Conservation (phyloP, 2,797 vertebrate genomes). For the Betta splendens region DNA sequence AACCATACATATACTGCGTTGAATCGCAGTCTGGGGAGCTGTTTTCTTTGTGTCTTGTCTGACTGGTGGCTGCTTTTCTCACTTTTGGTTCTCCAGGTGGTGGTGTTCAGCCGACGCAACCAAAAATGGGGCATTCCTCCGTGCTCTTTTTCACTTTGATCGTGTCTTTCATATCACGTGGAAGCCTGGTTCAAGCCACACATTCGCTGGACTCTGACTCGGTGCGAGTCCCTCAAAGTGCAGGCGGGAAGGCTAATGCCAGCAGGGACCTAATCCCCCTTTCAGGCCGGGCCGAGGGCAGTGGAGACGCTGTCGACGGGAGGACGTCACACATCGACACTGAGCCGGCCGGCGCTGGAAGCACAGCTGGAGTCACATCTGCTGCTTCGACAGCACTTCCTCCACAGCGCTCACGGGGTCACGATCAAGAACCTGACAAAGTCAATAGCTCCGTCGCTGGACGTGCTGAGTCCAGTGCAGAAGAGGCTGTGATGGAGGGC, state of each 20-base stretch:
- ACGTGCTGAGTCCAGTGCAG: constrained; percentile 23
- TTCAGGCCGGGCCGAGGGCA: constrained; percentile 40
- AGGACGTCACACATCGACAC: constrained; percentile 10
- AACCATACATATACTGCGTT: too few relatives aligned
- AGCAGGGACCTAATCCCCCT: constrained; percentile 5
- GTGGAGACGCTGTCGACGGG: constrained; percentile 26
- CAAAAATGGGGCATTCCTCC: constrained; percentile 51
- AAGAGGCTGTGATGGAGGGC: constrained; percentile 22
- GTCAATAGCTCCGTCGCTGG: constrained; percentile 36
- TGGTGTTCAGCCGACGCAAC: neutral
- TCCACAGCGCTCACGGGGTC: constrained; percentile 15
- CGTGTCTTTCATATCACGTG: constrained; percentile 42
- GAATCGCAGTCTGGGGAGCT: neutral
- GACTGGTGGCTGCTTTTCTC: neutral
- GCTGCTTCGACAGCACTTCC: constrained; percentile 20
- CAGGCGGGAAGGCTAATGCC: constrained; percentile 1
- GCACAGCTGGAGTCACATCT: constrained; percentile 28
- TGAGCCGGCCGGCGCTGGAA: constrained; percentile 3
- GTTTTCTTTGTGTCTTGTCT: neutral
- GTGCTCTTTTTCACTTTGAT: constrained; percentile 39
- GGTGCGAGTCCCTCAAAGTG: neutral
- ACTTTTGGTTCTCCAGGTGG: constrained; percentile 43
- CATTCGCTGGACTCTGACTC: constrained; percentile 28
- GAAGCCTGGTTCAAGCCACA: constrained; percentile 41
- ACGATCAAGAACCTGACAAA: constrained; percentile 30